Base-by-base conservation (phyloP, 2,797 vertebrate species). In the Etheostoma perlongum region DNA sequence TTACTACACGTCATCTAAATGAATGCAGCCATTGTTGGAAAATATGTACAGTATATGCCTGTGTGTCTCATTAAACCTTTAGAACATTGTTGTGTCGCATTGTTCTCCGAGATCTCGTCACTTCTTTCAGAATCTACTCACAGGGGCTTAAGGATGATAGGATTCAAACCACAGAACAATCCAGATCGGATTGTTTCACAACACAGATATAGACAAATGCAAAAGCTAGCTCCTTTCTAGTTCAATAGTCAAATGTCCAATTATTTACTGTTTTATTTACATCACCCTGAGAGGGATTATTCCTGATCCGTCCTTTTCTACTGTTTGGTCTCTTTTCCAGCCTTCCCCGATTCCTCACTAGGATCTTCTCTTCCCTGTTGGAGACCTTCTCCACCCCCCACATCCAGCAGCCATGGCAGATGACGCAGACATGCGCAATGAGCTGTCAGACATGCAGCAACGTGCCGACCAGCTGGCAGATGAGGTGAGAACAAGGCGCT, bases 371-470 rank as follows among this genome's bases (percentile, higher is more conserved):
- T 91, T 95, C 90, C 93, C 78, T 75, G 91, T 92, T 94, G 94
- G 94, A 92, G 93, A 92, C 78, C 89, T 73, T 93, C 85, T 74
- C 92, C 94, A 90, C 89, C 91, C 79, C 91, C 79, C 86, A 91
- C 92, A 91, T 74, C 86, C 86, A 88, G 80, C 94, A 93, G 94
- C 94, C 90, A 99, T 99, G 98, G 98, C 98, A 55, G 98, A 99
- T 74, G 98, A 99, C 1, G 95, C 97, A 0, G 98, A 99, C 85
- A 99, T 99, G 98, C 98, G 98, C 96, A 99, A 98, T 96, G 98
- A 99, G 95, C 93, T 99, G 94, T 98, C 99, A 86, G 98, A 99
- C 91, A 99, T 99, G 98, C 98, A 99, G 95, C 95, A 98, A 81
- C 96, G 97, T 47, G 98, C 98, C 0, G 98, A 99, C 95, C 98